These are phyloP conservation scores for Rhynchomys soricoides DNA, from an alignment of 2,113 vertebrate genomes.

Conservation along the genomic window DNA sequence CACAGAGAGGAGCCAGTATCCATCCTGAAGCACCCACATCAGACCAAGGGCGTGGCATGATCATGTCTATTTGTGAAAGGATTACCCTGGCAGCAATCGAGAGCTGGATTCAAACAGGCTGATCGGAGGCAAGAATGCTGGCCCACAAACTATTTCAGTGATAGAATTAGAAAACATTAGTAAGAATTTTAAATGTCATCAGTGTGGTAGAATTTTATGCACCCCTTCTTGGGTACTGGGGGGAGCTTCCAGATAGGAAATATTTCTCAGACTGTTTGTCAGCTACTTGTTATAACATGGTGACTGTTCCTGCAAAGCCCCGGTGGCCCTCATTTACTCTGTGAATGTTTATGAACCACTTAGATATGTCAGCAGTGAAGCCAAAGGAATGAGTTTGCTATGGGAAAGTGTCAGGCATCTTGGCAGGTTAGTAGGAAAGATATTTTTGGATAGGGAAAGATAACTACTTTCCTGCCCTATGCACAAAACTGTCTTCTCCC, in stretches of 20 bases:
- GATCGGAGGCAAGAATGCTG: neutral
- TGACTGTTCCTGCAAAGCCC: neutral
- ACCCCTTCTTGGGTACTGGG: neutral
- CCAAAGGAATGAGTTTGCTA: slow-evolving; percentile 10
- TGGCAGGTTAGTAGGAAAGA: slow-evolving; percentile 9
- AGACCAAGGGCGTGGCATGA: neutral
- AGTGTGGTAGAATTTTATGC: neutral
- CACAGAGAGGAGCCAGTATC: neutral
- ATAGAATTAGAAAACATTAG: neutral
- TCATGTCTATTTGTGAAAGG: neutral
- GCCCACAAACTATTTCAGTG: slow-evolving; percentile 1
- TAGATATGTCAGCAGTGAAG: neutral
- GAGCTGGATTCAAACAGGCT: neutral
- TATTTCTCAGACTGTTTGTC: neutral
- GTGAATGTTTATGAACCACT: neutral
- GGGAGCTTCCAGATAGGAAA: neutral
- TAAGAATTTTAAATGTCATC: slow-evolving; percentile 46
- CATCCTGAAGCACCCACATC: neutral
- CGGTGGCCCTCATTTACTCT: neutral
- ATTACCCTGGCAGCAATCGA: neutral
- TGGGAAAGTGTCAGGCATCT: neutral
- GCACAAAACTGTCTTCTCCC: neutral
- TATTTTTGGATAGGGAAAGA: neutral
- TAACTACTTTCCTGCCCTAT: neutral
- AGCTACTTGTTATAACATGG: neutral